A percentile compares a stretch with the other conserved stretches of the same genome.
phyloP scores from a whole-genome alignment of 1,140 invertebrate genomes.

The Diabrotica undecimpunctata region DNA sequence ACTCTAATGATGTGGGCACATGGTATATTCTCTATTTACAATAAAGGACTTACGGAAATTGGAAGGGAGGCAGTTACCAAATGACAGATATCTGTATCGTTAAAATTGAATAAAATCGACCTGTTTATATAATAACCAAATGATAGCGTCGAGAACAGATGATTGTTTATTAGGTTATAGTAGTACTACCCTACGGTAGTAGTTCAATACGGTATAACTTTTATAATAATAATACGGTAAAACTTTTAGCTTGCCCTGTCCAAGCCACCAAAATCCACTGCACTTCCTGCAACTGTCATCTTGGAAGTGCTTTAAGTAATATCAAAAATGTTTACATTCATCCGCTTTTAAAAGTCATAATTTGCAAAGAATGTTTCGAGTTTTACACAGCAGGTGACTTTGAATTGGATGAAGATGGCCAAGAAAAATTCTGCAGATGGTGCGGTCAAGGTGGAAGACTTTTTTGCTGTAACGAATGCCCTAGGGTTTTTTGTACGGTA shows the following conservation, averaged over 20 bases:
- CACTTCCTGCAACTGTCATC: slow-evolving; percentile 66
- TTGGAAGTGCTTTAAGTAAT: slow-evolving; percentile 62
- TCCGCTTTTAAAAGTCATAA: slow-evolving; percentile 72
- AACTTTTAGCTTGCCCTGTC: slow-evolving; percentile 19
- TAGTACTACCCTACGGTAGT: too few species aligned
- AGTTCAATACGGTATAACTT: too few species aligned
- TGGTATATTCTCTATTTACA: too few species aligned
- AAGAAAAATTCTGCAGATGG: slow-evolving; percentile 86
- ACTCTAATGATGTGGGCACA: too few species aligned
- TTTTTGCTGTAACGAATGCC: slow-evolving; percentile 79
- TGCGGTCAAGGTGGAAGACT: slow-evolving; percentile 82
- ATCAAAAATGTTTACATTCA: slow-evolving; percentile 64
- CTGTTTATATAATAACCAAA: too few species aligned
- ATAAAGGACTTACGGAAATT: too few species aligned
- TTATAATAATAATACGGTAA: too few species aligned
- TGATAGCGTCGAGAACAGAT: too few species aligned
- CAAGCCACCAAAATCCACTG: slow-evolving; percentile 62
- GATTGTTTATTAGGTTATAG: too few species aligned
- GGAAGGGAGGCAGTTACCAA: too few species aligned
- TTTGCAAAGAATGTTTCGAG: slow-evolving; percentile 74
- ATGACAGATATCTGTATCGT: too few species aligned
- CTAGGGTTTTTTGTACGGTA: slow-evolving; percentile 72
- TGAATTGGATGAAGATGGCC: slow-evolving; percentile 76
- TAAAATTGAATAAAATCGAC: too few species aligned
- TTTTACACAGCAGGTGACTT: slow-evolving; percentile 76